Conservation (phyloP, 30 jellyfish, hydroid and myxozoan genomes). For the Hydra vulgaris region DNA sequence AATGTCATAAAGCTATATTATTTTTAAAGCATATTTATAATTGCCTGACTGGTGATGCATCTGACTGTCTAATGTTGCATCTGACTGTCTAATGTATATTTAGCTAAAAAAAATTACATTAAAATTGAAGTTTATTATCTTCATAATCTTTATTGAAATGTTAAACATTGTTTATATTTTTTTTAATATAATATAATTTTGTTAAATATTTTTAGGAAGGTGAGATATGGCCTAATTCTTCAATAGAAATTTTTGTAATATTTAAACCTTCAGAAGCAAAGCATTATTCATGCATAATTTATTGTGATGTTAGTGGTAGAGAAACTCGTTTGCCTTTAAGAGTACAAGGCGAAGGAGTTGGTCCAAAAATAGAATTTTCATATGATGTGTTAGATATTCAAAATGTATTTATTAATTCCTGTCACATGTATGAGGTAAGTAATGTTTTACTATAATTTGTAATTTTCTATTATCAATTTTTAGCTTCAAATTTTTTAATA, state of each 20-base stretch:
- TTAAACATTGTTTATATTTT: too few species aligned
- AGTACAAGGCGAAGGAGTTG: slow-evolving; percentile 89
- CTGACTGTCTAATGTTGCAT: too few species aligned
- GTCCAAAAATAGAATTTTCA: slow-evolving; percentile 67
- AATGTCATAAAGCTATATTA: too few species aligned
- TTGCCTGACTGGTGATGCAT: too few species aligned
- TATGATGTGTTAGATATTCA: slow-evolving; percentile 83
- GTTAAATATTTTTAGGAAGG: slow-evolving; percentile 94
- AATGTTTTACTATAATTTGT: too few species aligned
- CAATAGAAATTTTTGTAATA: slow-evolving; percentile 59
- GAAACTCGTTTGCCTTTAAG: slow-evolving; percentile 83
- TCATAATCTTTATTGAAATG: too few species aligned
- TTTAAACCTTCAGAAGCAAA: slow-evolving; percentile 90
- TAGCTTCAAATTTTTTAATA: too few species aligned
- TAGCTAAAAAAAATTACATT: not conserved
- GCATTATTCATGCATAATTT: slow-evolving; percentile 60
- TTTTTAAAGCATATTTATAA: too few species aligned
- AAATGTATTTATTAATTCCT: slow-evolving; percentile 67
- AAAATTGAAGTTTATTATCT: too few species aligned
- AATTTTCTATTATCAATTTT: too few species aligned
- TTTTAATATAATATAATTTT: too few species aligned
- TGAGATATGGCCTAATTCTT: slow-evolving; percentile 95
- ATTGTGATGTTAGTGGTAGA: slow-evolving; percentile 94
- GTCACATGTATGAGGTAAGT: slow-evolving; percentile 87
- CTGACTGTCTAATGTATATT: too few species aligned